Evolutionary conservation across 2,113 vertebrate genomes (phyloP).

Genomic region (Acanthochromis polyacanthus): DNA sequence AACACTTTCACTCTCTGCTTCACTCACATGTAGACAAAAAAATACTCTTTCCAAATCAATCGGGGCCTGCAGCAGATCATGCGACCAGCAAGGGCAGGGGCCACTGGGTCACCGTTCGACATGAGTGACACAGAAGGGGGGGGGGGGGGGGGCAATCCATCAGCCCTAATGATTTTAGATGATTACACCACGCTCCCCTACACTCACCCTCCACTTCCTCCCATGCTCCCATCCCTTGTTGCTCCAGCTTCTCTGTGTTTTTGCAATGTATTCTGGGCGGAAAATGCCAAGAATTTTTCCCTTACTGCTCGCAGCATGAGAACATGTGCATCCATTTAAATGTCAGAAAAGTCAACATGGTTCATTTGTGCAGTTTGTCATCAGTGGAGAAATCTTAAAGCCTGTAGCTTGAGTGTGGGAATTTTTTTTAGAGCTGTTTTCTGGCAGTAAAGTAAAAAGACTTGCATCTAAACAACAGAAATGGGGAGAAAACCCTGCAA

Average conservation of each 20-base stretch:
- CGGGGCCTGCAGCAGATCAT: conserved; percentile 33
- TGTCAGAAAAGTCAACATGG: conserved; percentile 50
- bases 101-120: conserved; percentile 60
- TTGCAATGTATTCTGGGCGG: conserved; percentile 38
- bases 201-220: conserved; percentile 48
- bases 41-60: conserved; percentile 55
- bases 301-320: conserved; percentile 30
- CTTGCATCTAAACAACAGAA: conserved; percentile 11
- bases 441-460: conserved; percentile 6
- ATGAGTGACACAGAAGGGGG: conserved; percentile 31
- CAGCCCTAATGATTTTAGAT: conserved; percentile 73
- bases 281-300: conserved; percentile 42
- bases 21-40: neutral
- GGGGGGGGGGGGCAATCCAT: conserved; percentile 61
- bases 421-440: conserved; percentile 13
- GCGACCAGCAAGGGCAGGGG: conserved; percentile 14
- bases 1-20: neutral
- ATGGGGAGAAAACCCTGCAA: neutral
- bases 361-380: conserved; percentile 46
- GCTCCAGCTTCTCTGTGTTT: conserved; percentile 36
- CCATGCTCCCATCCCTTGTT: conserved; percentile 21
- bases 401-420: conserved; percentile 42
- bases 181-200: conserved; percentile 48
- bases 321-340: conserved; percentile 52
- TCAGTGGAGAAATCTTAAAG: conserved; percentile 29